A percentile compares a stretch with the other conserved stretches of the same genome.
phyloP scores from a whole-genome alignment of 64 coral and sea anemone species.

The Pocillopora damicornis region DNA sequence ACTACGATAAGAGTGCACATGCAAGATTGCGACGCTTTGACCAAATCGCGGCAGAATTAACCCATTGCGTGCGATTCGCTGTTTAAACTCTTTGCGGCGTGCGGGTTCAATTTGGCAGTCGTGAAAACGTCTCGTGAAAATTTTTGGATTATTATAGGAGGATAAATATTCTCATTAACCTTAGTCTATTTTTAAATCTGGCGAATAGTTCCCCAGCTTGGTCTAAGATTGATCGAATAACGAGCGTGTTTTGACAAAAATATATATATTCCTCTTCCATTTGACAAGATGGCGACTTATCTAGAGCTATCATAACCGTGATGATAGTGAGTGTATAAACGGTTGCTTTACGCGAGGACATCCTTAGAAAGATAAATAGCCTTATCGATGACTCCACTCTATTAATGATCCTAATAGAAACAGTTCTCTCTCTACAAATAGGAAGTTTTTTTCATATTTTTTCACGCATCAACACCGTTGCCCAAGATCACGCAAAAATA shows the following conservation, averaged over 20 bases:
- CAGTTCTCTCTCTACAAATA: constrained; percentile 34
- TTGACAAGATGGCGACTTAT: constrained; percentile 46
- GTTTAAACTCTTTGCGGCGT: not conserved
- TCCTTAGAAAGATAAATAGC: constrained; percentile 86
- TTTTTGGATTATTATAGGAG: constrained; percentile 25
- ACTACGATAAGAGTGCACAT: constrained; percentile 9
- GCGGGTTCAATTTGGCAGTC: not conserved
- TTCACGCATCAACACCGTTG: constrained; percentile 23
- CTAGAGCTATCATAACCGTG: constrained; percentile 59
- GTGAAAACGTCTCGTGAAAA: constrained; percentile 18
- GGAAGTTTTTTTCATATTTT: not conserved
- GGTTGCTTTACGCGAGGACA: constrained; percentile 57
- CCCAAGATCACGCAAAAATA: constrained; percentile 30
- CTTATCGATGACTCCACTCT: constrained; percentile 75
- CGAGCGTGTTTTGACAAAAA: constrained; percentile 16
- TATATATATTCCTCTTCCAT: not conserved
- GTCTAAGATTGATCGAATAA: constrained; percentile 16
- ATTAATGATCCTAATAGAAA: constrained; percentile 41
- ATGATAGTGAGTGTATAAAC: constrained; percentile 55
- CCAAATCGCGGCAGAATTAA: constrained; percentile 3
- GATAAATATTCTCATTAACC: constrained; percentile 36
- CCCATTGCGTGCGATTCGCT: not conserved
- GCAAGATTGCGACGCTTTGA: constrained; percentile 1
- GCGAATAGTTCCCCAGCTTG: constrained; percentile 8
- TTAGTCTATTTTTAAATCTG: constrained; percentile 6